Conservation (phyloP, 2,113 vertebrate species). For the Nesogale talazaci region DNA sequence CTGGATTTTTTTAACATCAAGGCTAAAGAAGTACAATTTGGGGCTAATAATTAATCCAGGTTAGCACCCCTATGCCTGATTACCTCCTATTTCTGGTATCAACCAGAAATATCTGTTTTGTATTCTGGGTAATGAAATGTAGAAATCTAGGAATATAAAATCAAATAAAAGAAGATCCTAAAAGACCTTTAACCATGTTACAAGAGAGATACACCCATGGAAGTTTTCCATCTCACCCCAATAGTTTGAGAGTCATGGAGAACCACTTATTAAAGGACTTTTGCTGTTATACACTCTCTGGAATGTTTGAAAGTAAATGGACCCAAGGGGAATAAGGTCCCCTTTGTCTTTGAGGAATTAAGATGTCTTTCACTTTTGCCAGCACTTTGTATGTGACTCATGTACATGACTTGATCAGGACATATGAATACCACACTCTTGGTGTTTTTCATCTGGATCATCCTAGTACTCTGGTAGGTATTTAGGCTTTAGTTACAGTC, state of each 20-base stretch:
- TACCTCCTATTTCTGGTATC: not conserved
- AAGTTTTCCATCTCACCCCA: not conserved
- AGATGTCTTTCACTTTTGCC: not conserved
- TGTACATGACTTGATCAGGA: not conserved
- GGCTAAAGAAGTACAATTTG: not conserved
- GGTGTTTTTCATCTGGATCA: not conserved
- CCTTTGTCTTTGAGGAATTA: not conserved
- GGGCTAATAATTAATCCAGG: not conserved
- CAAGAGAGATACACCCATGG: not conserved
- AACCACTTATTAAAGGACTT: not conserved
- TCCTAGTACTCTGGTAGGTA: not conserved
- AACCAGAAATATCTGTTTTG: not conserved
- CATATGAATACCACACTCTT: not conserved
- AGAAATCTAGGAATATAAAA: not conserved
- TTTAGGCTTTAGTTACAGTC: not conserved
- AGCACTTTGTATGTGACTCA: not conserved
- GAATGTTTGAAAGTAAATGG: no score
- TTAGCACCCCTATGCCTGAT: not conserved
- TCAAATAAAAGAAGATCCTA: not conserved
- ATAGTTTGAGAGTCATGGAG: not conserved
- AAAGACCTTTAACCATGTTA: not conserved
- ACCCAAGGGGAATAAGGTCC: no score
- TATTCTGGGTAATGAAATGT: not conserved
- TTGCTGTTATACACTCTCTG: not conserved
- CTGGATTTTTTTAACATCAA: not conserved